Conservation (phyloP, 2,888 invertebrate genomes). For the Perithous albicinctus region DNA sequence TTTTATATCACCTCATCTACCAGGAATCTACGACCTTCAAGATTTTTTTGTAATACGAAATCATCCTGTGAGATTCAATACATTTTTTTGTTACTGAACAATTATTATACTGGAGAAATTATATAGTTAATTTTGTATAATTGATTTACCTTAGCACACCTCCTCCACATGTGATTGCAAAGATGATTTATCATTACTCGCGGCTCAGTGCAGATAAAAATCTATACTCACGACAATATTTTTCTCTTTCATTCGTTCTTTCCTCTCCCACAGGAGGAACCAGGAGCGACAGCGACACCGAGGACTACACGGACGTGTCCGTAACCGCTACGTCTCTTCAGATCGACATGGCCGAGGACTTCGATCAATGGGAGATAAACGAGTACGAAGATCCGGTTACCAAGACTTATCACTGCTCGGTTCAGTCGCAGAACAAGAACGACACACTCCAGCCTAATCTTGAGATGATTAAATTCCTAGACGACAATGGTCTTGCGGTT, state of each 20-base stretch:
- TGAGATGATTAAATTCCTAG: constrained; percentile 66
- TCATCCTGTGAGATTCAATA: not conserved
- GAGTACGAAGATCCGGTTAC: constrained; percentile 70
- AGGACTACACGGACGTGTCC: constrained; percentile 72
- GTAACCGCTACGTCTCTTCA: constrained; percentile 68
- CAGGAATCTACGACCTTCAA: constrained; percentile 8
- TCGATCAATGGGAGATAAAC: constrained; percentile 72
- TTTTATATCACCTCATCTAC: constrained; percentile 19
- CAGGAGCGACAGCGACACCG: constrained; percentile 70
- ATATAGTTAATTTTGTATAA: not conserved
- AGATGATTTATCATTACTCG: constrained; percentile 61
- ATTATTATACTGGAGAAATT: not conserved
- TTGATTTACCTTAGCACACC: constrained; percentile 25
- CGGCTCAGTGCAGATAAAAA: constrained; percentile 56
- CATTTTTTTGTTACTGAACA: too few relatives aligned
- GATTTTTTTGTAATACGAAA: not conserved
- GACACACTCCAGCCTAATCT: constrained; percentile 67
- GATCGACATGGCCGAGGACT: constrained; percentile 72
- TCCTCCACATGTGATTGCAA: constrained; percentile 9
- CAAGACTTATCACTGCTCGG: constrained; percentile 72
- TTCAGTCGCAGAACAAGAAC: constrained; percentile 63
- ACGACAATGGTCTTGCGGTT: constrained; percentile 68
- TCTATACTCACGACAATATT: constrained; percentile 64
- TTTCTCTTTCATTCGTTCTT: constrained; percentile 43
- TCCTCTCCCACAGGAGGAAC: constrained; percentile 59